These are phyloP conservation scores for Grammomys dolichurus DNA, from an alignment of 2,113 vertebrate species.

Conservation along the genomic window DNA sequence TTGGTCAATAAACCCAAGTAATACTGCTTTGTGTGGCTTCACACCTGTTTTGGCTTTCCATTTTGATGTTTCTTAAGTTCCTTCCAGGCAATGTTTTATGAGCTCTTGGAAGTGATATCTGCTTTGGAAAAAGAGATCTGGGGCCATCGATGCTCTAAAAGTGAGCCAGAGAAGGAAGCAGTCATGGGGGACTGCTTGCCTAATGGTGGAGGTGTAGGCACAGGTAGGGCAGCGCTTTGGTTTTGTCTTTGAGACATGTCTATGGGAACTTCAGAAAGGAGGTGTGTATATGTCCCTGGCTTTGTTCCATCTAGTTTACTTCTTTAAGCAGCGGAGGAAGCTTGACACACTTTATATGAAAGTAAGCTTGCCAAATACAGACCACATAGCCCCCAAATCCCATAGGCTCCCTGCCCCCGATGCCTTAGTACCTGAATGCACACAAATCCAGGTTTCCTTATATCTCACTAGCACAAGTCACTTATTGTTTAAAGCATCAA, in stretches of 20 bases:
- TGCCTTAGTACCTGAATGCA: neutral
- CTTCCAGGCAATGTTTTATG: conserved; percentile 27
- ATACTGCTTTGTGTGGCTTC: neutral
- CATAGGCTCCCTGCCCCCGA: neutral
- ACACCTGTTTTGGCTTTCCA: neutral
- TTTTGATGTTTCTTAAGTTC: neutral
- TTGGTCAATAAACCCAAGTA: neutral
- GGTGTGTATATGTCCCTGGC: neutral
- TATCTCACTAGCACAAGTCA: neutral
- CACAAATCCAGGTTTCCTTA: neutral
- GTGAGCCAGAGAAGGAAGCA: neutral
- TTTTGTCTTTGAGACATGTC: neutral
- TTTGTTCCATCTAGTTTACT: neutral
- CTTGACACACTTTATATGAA: neutral
- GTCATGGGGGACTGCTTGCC: neutral
- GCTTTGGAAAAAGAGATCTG: conserved; percentile 19
- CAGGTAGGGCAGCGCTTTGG: neutral
- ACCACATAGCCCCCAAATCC: neutral
- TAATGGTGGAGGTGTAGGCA: neutral
- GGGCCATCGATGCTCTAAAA: neutral
- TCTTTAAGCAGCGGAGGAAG: neutral
- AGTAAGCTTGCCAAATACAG: neutral
- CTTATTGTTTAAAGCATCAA: neutral
- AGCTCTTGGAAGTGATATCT: conserved; percentile 52
- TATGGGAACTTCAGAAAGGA: neutral